These are phyloP conservation scores for Beris chalybata DNA, from an alignment of 2,888 invertebrate genomes.

Conservation along the genomic window DNA sequence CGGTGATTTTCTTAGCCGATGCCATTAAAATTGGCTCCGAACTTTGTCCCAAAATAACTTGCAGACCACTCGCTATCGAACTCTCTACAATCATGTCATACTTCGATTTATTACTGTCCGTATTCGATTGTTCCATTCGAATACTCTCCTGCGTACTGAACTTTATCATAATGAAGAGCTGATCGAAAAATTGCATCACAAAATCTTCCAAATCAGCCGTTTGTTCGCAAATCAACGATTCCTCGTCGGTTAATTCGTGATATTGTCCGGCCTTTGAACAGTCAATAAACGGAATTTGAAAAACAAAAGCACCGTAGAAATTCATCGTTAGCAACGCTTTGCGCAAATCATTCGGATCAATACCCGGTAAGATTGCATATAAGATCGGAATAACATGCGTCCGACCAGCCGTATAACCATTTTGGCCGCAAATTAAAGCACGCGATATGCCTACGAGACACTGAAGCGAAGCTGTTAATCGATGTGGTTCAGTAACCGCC, in stretches of 20 bases:
- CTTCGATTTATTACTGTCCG: slow-evolving; percentile 65
- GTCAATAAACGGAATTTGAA: slow-evolving; percentile 81
- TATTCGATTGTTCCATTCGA: slow-evolving; percentile 65
- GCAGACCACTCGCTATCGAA: slow-evolving; percentile 68
- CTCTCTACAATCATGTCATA: slow-evolving; percentile 73
- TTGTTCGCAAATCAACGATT: slow-evolving; percentile 73
- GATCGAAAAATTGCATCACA: slow-evolving; percentile 80
- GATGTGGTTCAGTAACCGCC: slow-evolving; percentile 86
- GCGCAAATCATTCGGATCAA: slow-evolving; percentile 85
- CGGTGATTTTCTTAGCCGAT: slow-evolving; percentile 74
- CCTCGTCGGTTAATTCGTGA: slow-evolving; percentile 76
- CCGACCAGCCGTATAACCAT: slow-evolving; percentile 73
- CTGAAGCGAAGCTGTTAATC: slow-evolving; percentile 71
- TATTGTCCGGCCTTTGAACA: slow-evolving; percentile 75
- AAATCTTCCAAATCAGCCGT: slow-evolving; percentile 90
- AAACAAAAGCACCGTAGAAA: slow-evolving; percentile 74
- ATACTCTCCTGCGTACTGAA: slow-evolving; percentile 70
- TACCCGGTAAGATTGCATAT: slow-evolving; percentile 79
- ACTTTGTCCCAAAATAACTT: slow-evolving; percentile 70
- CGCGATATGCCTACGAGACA: slow-evolving; percentile 71
- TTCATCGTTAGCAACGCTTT: slow-evolving; percentile 77
- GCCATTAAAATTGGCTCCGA: slow-evolving; percentile 66
- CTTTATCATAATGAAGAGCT: slow-evolving; percentile 71
- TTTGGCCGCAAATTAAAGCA: slow-evolving; percentile 59
- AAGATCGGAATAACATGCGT: slow-evolving; percentile 80